These are phyloP conservation scores for Clostera curtula DNA, from an alignment of 2,888 invertebrate species.

Conservation along the genomic window DNA sequence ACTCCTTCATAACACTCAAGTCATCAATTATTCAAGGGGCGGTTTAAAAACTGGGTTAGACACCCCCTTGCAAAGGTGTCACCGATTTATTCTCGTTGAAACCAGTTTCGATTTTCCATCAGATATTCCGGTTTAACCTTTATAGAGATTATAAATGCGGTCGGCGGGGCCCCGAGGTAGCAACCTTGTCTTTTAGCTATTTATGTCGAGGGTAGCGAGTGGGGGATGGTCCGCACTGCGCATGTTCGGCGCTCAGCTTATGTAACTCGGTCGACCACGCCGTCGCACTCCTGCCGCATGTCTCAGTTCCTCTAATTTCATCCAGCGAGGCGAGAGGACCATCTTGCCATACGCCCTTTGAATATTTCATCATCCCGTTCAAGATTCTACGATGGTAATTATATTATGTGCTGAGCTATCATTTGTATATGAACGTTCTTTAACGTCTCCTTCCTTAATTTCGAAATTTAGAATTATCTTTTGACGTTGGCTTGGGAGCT, in stretches of 20 bases:
- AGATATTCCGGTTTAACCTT: slow-evolving; percentile 69
- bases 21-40: slow-evolving; percentile 8
- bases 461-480: too few species aligned
- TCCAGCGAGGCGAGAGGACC: slow-evolving; percentile 4
- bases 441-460: too few species aligned
- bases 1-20: not conserved
- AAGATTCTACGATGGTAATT: slow-evolving; percentile 27
- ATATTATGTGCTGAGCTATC: slow-evolving; percentile 22
- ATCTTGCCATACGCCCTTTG: slow-evolving; percentile 25
- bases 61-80: slow-evolving; percentile 27
- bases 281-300: slow-evolving; percentile 28
- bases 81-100: slow-evolving; percentile 37
- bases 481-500: too few species aligned
- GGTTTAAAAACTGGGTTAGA: slow-evolving; percentile 21
- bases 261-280: slow-evolving; percentile 52
- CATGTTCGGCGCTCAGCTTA: slow-evolving; percentile 59
- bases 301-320: slow-evolving; percentile 22
- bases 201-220: slow-evolving; percentile 65
- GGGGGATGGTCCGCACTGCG: slow-evolving; percentile 54
- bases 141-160: slow-evolving; percentile 70
- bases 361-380: slow-evolving; percentile 40
- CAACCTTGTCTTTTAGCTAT: slow-evolving; percentile 73
- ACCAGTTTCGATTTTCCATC: slow-evolving; percentile 59
- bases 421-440: too few species aligned
- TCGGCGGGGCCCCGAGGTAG: slow-evolving; percentile 63